Conservation (phyloP, 1,140 invertebrate genomes). For the Amyelois transitella region DNA sequence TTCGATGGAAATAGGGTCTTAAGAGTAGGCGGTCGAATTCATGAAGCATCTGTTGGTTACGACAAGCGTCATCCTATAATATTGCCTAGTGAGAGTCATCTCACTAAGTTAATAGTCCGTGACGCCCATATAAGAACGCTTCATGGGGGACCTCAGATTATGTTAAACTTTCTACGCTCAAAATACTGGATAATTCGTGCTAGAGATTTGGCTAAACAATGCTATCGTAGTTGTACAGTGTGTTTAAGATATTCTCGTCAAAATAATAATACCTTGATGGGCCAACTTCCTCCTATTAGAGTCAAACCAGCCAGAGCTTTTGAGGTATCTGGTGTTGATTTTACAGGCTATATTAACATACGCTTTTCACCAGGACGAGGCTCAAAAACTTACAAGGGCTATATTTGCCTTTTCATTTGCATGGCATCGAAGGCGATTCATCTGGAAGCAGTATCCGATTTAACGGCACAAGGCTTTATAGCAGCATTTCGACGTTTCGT, state of each 20-base stretch:
- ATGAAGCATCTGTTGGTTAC: not conserved
- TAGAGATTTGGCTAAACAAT: constrained; percentile 2
- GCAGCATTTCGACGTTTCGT: constrained; percentile 6
- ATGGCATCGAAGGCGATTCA: no score
- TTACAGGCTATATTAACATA: constrained; percentile 1
- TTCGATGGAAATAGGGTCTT: not conserved
- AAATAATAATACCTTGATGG: constrained; percentile 3
- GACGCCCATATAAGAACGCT: constrained; percentile 11
- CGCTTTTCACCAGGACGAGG: constrained; percentile 5
- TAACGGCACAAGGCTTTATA: no score
- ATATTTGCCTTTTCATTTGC: no score
- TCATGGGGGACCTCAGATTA: no score
- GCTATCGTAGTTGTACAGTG: constrained; percentile 1
- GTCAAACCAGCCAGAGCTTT: constrained; percentile 4
- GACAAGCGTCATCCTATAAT: not conserved
- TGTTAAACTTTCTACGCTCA: constrained; percentile 28
- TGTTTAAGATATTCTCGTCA: constrained; percentile 5
- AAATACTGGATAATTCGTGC: constrained; percentile 4
- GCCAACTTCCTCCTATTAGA: not conserved
- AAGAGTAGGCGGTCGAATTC: not conserved
- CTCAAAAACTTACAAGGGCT: no score
- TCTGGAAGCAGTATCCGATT: constrained; percentile 5
- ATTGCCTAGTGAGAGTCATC: no score
- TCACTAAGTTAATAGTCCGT: constrained; percentile 20
- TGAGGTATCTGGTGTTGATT: constrained; percentile 1